These are phyloP conservation scores for Neodon shergylaensis DNA, from an alignment of 2,113 vertebrate species.

Conservation along the genomic window DNA sequence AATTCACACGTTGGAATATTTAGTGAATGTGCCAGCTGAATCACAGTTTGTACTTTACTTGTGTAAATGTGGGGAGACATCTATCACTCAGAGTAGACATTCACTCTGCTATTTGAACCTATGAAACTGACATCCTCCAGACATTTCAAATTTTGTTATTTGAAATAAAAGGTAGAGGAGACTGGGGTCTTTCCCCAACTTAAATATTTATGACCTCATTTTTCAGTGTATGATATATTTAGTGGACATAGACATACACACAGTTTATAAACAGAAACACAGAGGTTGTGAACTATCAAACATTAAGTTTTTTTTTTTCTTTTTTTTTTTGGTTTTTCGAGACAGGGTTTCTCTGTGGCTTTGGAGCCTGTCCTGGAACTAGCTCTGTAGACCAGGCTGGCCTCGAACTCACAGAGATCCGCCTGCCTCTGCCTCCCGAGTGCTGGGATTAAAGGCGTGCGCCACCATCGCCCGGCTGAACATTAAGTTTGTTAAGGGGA, in stretches of 20 bases:
- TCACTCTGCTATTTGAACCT: neutral
- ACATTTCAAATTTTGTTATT: slow-evolving; percentile 27
- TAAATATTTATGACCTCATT: slow-evolving; percentile 3
- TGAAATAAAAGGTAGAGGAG: neutral
- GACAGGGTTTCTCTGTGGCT: too few relatives aligned
- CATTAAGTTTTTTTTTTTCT: slow-evolving; percentile 5
- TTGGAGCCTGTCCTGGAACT: too few relatives aligned
- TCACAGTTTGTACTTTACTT: neutral
- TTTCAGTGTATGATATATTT: neutral
- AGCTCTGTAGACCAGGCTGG: too few relatives aligned
- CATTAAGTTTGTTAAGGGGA: neutral
- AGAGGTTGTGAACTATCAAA: neutral
- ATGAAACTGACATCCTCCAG: neutral
- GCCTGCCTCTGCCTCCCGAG: too few relatives aligned
- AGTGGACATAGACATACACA: neutral
- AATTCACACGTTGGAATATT: neutral
- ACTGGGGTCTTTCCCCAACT: neutral
- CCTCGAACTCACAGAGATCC: too few relatives aligned
- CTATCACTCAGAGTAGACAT: neutral
- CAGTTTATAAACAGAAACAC: neutral
- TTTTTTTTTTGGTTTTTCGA: too few relatives aligned
- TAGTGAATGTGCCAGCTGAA: neutral
- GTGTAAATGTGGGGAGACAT: neutral
- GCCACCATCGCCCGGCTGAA: too few relatives aligned
- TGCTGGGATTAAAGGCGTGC: too few relatives aligned